Evolutionary conservation across 2,888 invertebrate genomes (phyloP).

Genomic region (Cosmopolites sordidus): DNA sequence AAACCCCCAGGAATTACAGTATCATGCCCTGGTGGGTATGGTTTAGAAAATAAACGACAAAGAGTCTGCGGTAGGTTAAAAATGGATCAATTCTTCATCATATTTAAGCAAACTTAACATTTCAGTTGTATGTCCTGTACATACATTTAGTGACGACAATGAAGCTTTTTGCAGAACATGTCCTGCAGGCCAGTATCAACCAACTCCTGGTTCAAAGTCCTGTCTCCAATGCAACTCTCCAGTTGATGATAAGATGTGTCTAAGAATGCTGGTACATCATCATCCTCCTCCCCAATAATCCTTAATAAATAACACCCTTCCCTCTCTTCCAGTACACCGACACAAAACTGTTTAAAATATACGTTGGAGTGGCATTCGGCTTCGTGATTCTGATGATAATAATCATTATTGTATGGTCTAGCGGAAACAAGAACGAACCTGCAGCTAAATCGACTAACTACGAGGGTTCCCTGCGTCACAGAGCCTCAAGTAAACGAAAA

Average conservation of each 20-base stretch:
- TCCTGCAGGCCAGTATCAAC: slow-evolving; percentile 44
- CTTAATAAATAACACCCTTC: too few species aligned
- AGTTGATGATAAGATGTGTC: slow-evolving; percentile 43
- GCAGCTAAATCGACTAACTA: slow-evolving; percentile 2
- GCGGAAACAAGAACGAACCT: slow-evolving; percentile 10
- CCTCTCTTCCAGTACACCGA: slow-evolving; percentile 35
- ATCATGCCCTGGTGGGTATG: slow-evolving; percentile 45
- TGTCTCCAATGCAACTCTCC: slow-evolving; percentile 43
- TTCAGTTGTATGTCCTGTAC: slow-evolving; percentile 44
- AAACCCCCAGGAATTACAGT: slow-evolving; percentile 39
- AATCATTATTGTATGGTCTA: slow-evolving; percentile 30
- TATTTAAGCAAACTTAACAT: slow-evolving; percentile 2
- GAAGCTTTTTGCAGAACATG: slow-evolving; percentile 43
- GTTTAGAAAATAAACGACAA: slow-evolving; percentile 40
- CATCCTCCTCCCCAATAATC: too few species aligned
- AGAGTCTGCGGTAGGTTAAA: slow-evolving; percentile 42
- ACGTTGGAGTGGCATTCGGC: slow-evolving; percentile 36
- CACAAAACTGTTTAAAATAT: slow-evolving; percentile 36
- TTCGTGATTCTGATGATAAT: slow-evolving; percentile 29
- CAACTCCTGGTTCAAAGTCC: slow-evolving; percentile 41
- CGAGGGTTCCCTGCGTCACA: slow-evolving; percentile 29
- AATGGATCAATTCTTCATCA: not conserved
- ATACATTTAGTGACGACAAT: slow-evolving; percentile 43
- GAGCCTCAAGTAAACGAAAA: slow-evolving; percentile 19
- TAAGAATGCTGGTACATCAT: slow-evolving; percentile 41